Conservation (phyloP, 2,888 invertebrate species). For the Strigamia crassipes region DNA sequence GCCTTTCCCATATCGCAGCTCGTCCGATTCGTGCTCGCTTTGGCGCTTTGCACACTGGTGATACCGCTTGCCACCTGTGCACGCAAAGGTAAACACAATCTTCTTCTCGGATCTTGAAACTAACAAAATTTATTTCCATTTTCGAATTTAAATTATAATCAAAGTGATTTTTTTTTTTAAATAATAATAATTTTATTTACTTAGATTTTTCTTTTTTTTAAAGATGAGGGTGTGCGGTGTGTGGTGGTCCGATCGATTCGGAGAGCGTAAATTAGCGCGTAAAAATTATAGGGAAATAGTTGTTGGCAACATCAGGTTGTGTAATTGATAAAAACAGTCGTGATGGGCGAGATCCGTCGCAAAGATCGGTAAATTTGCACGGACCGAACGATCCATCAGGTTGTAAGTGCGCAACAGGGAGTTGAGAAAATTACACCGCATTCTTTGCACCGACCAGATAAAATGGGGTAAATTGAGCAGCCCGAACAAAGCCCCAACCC, state of each 20-base stretch:
- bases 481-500: constrained; percentile 25
- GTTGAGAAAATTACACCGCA: constrained; percentile 34
- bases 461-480: constrained; percentile 31
- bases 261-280: background rate
- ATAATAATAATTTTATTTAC: background rate
- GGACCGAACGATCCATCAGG: constrained; percentile 33
- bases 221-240: background rate
- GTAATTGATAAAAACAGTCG: constrained; percentile 23
- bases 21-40: background rate
- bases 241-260: background rate
- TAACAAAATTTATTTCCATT: too few relatives aligned
- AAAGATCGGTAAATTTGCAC: constrained; percentile 11
- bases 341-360: background rate
- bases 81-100: constrained; percentile 11
- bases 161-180: background rate
- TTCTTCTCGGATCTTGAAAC: background rate
- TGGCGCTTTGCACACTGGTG: background rate
- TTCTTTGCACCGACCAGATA: constrained; percentile 34
- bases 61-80: constrained; percentile 18
- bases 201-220: background rate
- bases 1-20: background rate
- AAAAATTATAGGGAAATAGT: background rate
- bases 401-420: constrained; percentile 34
- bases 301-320: background rate
- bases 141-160: background rate